phyloP scores from a whole-genome alignment of 2,113 vertebrate species.

The Fulmarus glacialis region DNA sequence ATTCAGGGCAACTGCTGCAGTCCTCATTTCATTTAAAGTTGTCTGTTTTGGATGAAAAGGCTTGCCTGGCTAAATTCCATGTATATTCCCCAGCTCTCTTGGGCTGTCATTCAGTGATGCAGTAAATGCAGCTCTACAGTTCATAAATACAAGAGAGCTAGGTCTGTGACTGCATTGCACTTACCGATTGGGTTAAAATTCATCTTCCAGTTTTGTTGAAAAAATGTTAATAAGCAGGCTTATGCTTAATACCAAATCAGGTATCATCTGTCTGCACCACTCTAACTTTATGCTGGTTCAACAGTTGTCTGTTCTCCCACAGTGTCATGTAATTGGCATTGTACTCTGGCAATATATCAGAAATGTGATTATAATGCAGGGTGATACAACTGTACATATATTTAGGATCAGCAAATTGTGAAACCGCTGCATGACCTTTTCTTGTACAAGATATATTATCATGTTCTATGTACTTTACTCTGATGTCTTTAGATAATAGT shows the following conservation, averaged over 20 bases:
- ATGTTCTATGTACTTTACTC: not conserved
- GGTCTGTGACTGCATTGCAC: not conserved
- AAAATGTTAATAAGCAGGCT: conserved; percentile 17
- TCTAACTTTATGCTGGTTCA: conserved; percentile 47
- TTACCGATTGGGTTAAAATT: not conserved
- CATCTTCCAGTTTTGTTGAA: conserved; percentile 12
- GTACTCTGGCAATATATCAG: not conserved
- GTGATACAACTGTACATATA: conserved; percentile 5
- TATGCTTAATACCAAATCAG: conserved; percentile 50
- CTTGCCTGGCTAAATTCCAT: not conserved
- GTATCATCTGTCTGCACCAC: conserved; percentile 52
- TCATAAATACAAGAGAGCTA: not conserved
- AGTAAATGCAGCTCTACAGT: not conserved
- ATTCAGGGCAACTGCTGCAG: not conserved
- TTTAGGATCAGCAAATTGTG: conserved; percentile 33
- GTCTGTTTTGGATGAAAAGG: not conserved
- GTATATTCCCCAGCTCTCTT: not conserved
- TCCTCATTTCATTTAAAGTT: not conserved
- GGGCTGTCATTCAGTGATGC: not conserved
- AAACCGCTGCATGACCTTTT: conserved; percentile 36
- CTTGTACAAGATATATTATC: not conserved
- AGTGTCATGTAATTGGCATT: conserved; percentile 12
- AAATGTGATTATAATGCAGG: conserved; percentile 40
- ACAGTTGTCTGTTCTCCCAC: conserved; percentile 26
- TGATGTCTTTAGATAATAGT: conserved; percentile 46